These are phyloP conservation scores for Crenichthys baileyi DNA, from an alignment of 2,797 vertebrate genomes.

Conservation along the genomic window DNA sequence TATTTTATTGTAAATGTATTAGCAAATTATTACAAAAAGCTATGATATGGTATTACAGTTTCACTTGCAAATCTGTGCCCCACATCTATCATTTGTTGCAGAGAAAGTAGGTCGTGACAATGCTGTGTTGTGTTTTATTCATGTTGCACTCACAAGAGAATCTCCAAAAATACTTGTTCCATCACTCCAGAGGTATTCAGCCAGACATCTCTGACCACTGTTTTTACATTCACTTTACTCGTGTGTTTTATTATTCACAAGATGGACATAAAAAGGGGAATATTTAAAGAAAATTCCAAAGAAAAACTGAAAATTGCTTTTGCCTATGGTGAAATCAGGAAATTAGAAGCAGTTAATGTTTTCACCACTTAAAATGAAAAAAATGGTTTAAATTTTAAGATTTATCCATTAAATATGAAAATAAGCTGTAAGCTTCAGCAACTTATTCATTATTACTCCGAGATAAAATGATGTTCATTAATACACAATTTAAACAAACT, in stretches of 20 bases:
- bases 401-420: background rate
- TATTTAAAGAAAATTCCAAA: background rate
- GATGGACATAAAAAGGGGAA: background rate
- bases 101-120: conserved; percentile 41
- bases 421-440: background rate
- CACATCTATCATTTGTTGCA: conserved; percentile 25
- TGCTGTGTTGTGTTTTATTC: conserved; percentile 35
- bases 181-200: conserved; percentile 25
- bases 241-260: background rate
- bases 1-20: background rate
- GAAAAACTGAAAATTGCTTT: background rate
- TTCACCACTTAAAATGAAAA: background rate
- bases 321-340: too few relatives aligned
- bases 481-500: background rate
- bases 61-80: background rate
- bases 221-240: background rate
- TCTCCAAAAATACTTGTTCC: conserved; percentile 29
- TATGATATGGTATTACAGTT: background rate
- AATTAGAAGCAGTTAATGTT: background rate
- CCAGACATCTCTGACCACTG: conserved; percentile 9
- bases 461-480: background rate
- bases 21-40: background rate
- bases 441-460: background rate
- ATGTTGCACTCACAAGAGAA: conserved; percentile 32
- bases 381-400: background rate